These are phyloP conservation scores for Danio rerio DNA, from an alignment of 2,113 vertebrate genomes.

Conservation along the genomic window DNA sequence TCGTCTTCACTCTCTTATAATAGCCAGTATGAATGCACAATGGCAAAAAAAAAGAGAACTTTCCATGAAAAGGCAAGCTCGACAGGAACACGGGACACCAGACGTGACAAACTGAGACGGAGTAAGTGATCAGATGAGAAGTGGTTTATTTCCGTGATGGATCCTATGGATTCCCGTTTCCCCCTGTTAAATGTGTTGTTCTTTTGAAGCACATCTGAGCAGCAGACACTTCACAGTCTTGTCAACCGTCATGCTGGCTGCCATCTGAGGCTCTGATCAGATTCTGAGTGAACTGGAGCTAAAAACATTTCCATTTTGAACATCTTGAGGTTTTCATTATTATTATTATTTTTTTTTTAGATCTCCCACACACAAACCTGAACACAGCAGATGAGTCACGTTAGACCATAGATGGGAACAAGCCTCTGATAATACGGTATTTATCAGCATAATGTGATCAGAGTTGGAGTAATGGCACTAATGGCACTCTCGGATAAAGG, in stretches of 20 bases:
- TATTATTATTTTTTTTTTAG: background rate
- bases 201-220: slow-evolving; percentile 30
- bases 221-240: slow-evolving; percentile 15
- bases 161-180: slow-evolving; percentile 14
- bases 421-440: slow-evolving; percentile 10
- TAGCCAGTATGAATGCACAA: background rate
- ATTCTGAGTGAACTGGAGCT: slow-evolving; percentile 15
- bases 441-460: slow-evolving; percentile 42
- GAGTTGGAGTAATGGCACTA: slow-evolving; percentile 26
- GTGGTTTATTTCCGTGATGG: background rate
- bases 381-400: slow-evolving; percentile 50
- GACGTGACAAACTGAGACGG: background rate
- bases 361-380: slow-evolving; percentile 42
- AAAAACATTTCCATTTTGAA: slow-evolving; percentile 31
- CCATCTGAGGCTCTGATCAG: slow-evolving; percentile 26
- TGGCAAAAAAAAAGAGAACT: slow-evolving; percentile 9
- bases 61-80: background rate
- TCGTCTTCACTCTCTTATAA: background rate
- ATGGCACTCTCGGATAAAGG: slow-evolving; percentile 18
- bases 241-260: slow-evolving; percentile 28
- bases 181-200: slow-evolving; percentile 27
- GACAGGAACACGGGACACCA: background rate
- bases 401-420: slow-evolving; percentile 26
- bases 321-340: slow-evolving; percentile 13
- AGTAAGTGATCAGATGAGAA: slow-evolving; percentile 6